Conservation (phyloP, 1,140 invertebrate genomes). For the Cyrtorhinus lividipennis region DNA sequence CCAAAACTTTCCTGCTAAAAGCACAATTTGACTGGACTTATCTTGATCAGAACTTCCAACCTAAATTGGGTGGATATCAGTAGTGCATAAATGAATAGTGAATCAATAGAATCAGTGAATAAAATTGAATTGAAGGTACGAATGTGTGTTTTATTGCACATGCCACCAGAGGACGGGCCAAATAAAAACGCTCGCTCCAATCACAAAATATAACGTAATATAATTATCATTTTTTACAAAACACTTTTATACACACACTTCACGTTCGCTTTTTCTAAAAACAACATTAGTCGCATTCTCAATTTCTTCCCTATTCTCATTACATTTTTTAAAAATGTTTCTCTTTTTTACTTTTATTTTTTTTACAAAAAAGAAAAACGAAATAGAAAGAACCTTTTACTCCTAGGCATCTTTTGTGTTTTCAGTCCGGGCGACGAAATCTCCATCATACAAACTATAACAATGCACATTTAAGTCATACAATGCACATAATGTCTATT, state of each 20-base stretch:
- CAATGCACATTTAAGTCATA: constrained; percentile 15
- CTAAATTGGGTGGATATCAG: no score
- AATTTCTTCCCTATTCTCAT: constrained; percentile 6
- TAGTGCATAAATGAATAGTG: no score
- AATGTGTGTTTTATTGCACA: no score
- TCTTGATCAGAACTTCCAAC: no score
- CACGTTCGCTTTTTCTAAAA: constrained; percentile 1
- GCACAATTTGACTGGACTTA: no score
- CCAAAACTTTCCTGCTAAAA: no score
- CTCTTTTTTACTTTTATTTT: no score
- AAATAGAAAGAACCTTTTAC: constrained; percentile 1
- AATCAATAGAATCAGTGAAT: no score
- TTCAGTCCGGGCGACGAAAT: constrained; percentile 15
- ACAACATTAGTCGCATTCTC: constrained; percentile 2
- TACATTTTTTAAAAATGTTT: constrained; percentile 12
- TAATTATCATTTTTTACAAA: constrained; percentile 21
- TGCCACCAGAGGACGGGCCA: no score
- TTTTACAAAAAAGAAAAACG: constrained; percentile 4
- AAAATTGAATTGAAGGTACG: no score
- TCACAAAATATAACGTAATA: constrained; percentile 22
- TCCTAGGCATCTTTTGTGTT: constrained; percentile 1
- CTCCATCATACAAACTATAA: constrained; percentile 15
- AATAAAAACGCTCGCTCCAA: background rate
- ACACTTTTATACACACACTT: constrained; percentile 18
- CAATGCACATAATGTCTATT: background rate